Percentiles rank a stretch among this genome's conserved stretches.
phyloP scores from a whole-genome alignment of 2,113 vertebrate species.

The Chlorocebus sabaeus region DNA sequence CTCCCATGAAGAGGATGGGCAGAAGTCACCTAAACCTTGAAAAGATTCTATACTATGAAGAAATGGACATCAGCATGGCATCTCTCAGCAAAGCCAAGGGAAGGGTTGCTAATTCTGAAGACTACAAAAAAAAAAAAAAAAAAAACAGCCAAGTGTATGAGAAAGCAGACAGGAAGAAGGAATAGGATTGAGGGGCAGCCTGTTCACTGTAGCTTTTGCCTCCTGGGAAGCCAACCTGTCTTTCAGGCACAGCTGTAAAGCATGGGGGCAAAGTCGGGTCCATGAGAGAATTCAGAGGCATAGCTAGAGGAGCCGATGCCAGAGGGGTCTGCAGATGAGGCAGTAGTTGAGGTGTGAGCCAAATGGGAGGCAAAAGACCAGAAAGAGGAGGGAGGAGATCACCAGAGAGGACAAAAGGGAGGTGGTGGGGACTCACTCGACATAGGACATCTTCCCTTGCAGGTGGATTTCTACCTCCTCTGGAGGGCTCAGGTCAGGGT shows the following conservation, averaged over 20 bases:
- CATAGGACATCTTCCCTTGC: neutral
- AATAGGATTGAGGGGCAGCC: neutral
- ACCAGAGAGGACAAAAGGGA: conserved; percentile 14
- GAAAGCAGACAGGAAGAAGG: neutral
- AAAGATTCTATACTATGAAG: neutral
- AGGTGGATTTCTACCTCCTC: conserved; percentile 10
- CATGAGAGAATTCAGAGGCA: neutral
- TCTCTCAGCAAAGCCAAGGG: neutral
- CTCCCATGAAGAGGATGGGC: neutral
- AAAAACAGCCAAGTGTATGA: neutral
- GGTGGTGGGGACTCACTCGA: neutral
- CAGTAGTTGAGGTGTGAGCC: neutral
- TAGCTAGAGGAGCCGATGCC: conserved; percentile 4
- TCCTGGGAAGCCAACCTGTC: neutral
- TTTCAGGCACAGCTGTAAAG: neutral
- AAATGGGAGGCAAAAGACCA: neutral
- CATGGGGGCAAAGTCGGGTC: neutral
- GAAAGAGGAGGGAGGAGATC: neutral
- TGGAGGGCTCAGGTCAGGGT: neutral
- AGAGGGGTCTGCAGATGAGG: neutral
- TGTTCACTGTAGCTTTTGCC: neutral
- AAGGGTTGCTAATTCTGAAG: neutral
- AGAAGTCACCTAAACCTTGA: neutral
- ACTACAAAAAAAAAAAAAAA: neutral
- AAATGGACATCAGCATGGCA: neutral